Percentiles rank a stretch among this genome's conserved stretches.
Evolutionary conservation across 2,888 invertebrate species (phyloP).

Genomic region (Salticus scenicus): DNA sequence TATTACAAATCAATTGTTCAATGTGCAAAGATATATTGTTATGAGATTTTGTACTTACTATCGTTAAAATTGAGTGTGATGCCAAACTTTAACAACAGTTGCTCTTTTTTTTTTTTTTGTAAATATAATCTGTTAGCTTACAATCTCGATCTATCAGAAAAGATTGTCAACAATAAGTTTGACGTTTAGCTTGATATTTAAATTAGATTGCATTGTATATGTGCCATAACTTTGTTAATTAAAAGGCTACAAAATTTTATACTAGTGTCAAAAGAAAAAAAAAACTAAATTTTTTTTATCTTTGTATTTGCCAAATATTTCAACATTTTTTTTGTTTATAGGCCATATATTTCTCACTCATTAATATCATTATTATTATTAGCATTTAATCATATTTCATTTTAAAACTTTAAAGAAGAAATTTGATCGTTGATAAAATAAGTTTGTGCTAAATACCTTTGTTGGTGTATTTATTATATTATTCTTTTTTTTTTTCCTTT

Average conservation of each 20-base stretch:
- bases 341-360: conserved; percentile 13
- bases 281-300: background rate
- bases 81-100: background rate
- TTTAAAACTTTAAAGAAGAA: too few relatives aligned
- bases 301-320: conserved; percentile 9
- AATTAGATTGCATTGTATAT: conserved; percentile 6
- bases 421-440: too few relatives aligned
- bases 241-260: too few relatives aligned
- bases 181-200: background rate
- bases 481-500: too few relatives aligned
- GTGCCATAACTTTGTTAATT: conserved; percentile 9
- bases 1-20: background rate
- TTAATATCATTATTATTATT: too few relatives aligned
- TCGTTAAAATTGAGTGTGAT: background rate
- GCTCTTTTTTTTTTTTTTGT: background rate
- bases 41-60: background rate
- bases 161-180: background rate
- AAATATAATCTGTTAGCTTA: background rate
- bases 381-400: too few relatives aligned
- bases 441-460: too few relatives aligned
- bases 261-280: too few relatives aligned
- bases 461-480: too few relatives aligned
- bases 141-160: background rate
- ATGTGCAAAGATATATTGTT: background rate
- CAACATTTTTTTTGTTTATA: too few relatives aligned